Base-by-base conservation (phyloP, 2,113 vertebrate species). In the Elephas maximus region DNA sequence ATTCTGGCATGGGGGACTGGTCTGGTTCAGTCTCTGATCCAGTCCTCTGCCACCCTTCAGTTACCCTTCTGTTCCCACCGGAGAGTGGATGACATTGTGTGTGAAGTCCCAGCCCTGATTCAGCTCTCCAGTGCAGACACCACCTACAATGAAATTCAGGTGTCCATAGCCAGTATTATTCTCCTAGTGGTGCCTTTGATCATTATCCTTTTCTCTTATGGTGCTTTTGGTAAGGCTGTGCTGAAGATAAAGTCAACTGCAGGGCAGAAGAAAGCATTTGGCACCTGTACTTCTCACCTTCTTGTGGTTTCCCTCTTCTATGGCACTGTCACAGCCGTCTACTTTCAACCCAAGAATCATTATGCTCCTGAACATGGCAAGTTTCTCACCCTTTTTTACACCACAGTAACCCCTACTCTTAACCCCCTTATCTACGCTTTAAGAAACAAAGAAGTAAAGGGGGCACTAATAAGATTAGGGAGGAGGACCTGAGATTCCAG, bases 291-390 rank as follows among this genome's bases (percentile, higher is more conserved):
- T 8, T 97, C 97, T 90, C 97, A 97, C 41, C 69, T 96, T 67
- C 84, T 97, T 82, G 92, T 95, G n/a, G 94, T 97, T 8, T 97
- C 41, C 30, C 87, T 97, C 73, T 96, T 97, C 82, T 96, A 91
- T 91, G 96, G 92, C 44, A 93, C 94, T 0, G 90, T 97, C 57
- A 80, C 87, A 71, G 94, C 77, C 80, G 82, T 97, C 44, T 97
- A 96, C n/a, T 94, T 97, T n/a, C 96, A 97, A 80, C 97, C 97
- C 24, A 96, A 81, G 63, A 93, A 86, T 51, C 57, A 0, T 21
- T 93, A 93, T 88, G 18, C 89, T 90, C 81, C 71, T 12, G 71
- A 96, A 76, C 12, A 2, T 14, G 94, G 82, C 37, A 97, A 96
- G 18, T 88, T 97, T 90, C 51, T 96, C 41, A 97, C 93, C 5